Base-by-base conservation (phyloP, 2,888 invertebrate genomes). In the Hypsopygia costalis region DNA sequence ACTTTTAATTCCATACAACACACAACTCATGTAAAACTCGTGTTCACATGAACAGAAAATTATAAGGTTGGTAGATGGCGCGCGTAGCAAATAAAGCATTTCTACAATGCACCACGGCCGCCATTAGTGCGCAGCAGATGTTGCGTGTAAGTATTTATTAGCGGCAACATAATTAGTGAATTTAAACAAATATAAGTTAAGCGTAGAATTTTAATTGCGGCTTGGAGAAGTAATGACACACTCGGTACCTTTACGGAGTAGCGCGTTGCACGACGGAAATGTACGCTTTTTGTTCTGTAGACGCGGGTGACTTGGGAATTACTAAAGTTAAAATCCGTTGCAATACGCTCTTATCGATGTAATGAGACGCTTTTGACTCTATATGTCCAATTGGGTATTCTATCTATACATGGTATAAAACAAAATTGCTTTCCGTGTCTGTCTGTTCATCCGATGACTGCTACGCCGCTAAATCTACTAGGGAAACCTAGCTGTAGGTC, bases 121-220 rank as follows among this genome's bases (percentile, higher is more conserved):
- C 63, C 72, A 80, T 77, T 80, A 74, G 55, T 51, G 50, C 56
- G 52, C 66, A 69, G 74, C 87, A 88, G 86, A 87, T 86, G 87
- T 78, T 74, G 75, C 70, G 68, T 75, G 70, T 70, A 82, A 76
- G 74, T 80, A 81, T 81, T 78, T 79, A 86, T 87, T 86, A 85
- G 76, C 55, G 72, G 73, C 64, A 61, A 67, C 67, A 63, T 86
- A 85, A 87, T 86, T 82, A 83, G 79, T 76, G 74, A 83, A 81
- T 83, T 78, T 77, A 74, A 82, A 82, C 87, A 87, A 88, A 87
- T 82, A 86, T 80, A 73, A 79, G 72, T 76, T 80, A 75, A 63
- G 77, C 77, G 75, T 81, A 77, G 74, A 59, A 71, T 81, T 86
- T 80, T 86, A 85, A 85, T 85, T 81, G 74, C 66, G 46, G 52